phyloP scores from a whole-genome alignment of 2,113 vertebrate genomes.

The Anseranas semipalmata region DNA sequence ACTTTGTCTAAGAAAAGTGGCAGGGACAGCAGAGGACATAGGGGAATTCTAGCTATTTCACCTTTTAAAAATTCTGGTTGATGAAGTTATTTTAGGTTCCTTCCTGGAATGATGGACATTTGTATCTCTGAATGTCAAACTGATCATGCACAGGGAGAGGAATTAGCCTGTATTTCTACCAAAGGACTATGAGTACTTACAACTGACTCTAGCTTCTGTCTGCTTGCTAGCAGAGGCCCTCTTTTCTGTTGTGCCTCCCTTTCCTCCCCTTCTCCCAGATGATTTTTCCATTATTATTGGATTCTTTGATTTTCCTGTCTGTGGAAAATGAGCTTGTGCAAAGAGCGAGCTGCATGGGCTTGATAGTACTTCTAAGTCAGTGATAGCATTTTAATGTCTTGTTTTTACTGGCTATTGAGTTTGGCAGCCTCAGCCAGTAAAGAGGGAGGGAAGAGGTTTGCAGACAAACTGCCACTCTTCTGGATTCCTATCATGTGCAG shows the following conservation, averaged over 20 bases:
- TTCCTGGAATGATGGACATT: background rate
- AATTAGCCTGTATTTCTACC: background rate
- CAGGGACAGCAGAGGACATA: background rate
- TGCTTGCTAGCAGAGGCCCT: background rate
- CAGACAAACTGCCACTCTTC: background rate
- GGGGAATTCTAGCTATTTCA: background rate
- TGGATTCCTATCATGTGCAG: background rate
- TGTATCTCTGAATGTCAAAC: background rate
- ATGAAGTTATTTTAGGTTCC: background rate
- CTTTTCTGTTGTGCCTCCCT: background rate
- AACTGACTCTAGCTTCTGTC: background rate
- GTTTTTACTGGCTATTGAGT: background rate
- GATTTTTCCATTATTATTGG: constrained; percentile 15
- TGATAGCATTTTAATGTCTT: constrained; percentile 11
- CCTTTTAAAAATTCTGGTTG: background rate
- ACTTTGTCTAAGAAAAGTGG: background rate
- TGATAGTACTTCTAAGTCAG: background rate
- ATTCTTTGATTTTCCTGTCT: constrained; percentile 18
- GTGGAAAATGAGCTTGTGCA: constrained; percentile 19
- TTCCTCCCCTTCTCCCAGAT: background rate
- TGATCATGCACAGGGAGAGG: background rate
- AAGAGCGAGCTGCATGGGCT: background rate
- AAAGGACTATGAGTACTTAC: background rate
- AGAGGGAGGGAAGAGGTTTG: background rate
- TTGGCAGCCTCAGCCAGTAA: background rate